Evolutionary conservation across 2,797 vertebrate species (phyloP).

Genomic region (Micropoecilia bifurca): DNA sequence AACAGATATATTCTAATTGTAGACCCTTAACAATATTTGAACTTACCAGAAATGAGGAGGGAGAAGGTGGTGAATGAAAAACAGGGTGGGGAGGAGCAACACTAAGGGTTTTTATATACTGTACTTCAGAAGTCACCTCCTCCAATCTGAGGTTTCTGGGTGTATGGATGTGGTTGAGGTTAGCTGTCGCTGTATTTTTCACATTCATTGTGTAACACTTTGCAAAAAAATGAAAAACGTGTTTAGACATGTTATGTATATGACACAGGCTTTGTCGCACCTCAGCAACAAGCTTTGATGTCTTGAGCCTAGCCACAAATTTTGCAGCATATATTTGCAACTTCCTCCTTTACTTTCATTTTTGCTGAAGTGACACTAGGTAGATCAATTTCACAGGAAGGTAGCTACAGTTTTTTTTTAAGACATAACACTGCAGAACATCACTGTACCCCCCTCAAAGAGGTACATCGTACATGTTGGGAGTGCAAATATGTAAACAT

Average conservation of each 20-base stretch:
- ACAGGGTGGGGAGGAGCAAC: not conserved
- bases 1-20: not conserved
- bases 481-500: not conserved
- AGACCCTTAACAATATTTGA: not conserved
- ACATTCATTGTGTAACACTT: too few species aligned
- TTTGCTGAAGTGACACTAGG: not conserved
- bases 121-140: not conserved
- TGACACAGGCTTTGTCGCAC: too few species aligned
- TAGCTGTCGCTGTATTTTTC: too few species aligned
- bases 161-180: not conserved
- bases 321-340: too few species aligned
- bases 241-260: too few species aligned
- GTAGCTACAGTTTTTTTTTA: not conserved
- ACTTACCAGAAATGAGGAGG: not conserved
- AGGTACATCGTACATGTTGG: not conserved
- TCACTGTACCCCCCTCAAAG: not conserved
- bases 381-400: not conserved
- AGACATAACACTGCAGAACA: not conserved
- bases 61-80: not conserved
- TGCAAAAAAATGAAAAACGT: too few species aligned
- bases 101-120: not conserved
- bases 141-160: not conserved
- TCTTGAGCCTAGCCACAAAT: too few species aligned
- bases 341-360: not conserved
- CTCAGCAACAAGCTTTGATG: too few species aligned